These are phyloP conservation scores for Napeogenes inachia DNA, from an alignment of 2,888 invertebrate species.

Conservation along the genomic window DNA sequence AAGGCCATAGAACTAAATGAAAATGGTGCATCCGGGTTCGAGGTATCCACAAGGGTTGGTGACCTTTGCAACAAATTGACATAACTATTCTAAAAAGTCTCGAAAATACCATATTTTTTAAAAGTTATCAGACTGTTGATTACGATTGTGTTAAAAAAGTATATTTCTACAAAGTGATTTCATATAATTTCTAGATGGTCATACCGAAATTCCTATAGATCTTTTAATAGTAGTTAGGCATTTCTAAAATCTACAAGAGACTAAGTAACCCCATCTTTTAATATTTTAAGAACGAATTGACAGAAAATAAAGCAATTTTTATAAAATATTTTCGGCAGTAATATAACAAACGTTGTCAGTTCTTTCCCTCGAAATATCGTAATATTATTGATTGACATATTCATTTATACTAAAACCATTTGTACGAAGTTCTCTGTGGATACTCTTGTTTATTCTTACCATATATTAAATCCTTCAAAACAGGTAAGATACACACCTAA, in stretches of 20 bases:
- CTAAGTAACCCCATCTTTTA: not conserved
- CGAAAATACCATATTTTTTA: not conserved
- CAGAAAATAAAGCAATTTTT: not conserved
- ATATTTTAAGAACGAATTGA: slow-evolving; percentile 1
- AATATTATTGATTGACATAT: slow-evolving; percentile 6
- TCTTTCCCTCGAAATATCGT: not conserved
- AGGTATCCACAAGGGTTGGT: slow-evolving; percentile 1
- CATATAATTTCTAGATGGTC: not conserved
- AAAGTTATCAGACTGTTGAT: slow-evolving; percentile 7
- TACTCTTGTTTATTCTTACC: too few species aligned
- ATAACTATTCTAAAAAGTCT: slow-evolving; percentile 4
- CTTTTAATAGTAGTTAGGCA: slow-evolving; percentile 5
- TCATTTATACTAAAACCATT: slow-evolving; percentile 6
- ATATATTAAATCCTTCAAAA: too few species aligned
- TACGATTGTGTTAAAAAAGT: not conserved
- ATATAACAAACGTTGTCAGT: slow-evolving; percentile 4
- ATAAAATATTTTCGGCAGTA: not conserved
- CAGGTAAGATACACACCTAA: not conserved
- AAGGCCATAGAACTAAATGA: slow-evolving; percentile 5
- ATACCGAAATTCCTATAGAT: not conserved
- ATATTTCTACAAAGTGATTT: slow-evolving; percentile 4
- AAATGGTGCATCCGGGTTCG: slow-evolving; percentile 4
- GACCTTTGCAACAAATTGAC: slow-evolving; percentile 20
- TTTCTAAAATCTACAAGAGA: not conserved
- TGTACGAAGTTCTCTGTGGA: too few species aligned